Base-by-base conservation (phyloP, 2,797 vertebrate species). In the Epinephelus malabaricus region DNA sequence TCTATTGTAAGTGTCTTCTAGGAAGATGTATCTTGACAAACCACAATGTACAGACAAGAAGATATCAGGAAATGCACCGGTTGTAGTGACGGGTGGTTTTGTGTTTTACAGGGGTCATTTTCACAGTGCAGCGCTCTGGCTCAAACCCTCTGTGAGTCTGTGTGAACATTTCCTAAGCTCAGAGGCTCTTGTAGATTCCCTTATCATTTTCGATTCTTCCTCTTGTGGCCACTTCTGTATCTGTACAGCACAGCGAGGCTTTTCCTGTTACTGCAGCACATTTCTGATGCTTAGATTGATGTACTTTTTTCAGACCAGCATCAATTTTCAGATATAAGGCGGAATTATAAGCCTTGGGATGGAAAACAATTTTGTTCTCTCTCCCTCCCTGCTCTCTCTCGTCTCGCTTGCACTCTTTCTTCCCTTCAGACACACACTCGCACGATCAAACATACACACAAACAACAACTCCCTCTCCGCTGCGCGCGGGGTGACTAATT, bases 401-500 rank as follows among this genome's bases (percentile, higher is more conserved):
- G 46, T 86, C 85, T 81, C 55, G 64, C 49, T 69, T 21, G 17
- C 75, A 21, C 58, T 68, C 76, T 55, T 58, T 69, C 73, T 81
- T 84, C 81, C 78, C 64, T 73, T 79, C 62, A 76, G 45, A 81
- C 79, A 72, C 78, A 73, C 81, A 81, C 25, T 34, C 27, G 34
- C 61, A n/a, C 53, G 5, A 59, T 58, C 65, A 75, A 60, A 56
- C 46, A n/a, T 73, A 43, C 59, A 53, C 66, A 68, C 79, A 68
- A 75, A 72, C 47, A 56, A 72, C 25, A 75, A 51, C 73, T 86
- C 76, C 78, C 73, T 82, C 86, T 74, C 76, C 81, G 65, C 81
- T 71, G 79, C 50, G 72, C 81, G 88, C 75, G 45, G 83, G 85
- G 88, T 91, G 92, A 92, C 92, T 94, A 94, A 96, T 95, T 95